Percentiles rank a stretch among this genome's conserved stretches.
Conservation (phyloP, 92 coral and sea anemone species). For the Metridium senile region DNA sequence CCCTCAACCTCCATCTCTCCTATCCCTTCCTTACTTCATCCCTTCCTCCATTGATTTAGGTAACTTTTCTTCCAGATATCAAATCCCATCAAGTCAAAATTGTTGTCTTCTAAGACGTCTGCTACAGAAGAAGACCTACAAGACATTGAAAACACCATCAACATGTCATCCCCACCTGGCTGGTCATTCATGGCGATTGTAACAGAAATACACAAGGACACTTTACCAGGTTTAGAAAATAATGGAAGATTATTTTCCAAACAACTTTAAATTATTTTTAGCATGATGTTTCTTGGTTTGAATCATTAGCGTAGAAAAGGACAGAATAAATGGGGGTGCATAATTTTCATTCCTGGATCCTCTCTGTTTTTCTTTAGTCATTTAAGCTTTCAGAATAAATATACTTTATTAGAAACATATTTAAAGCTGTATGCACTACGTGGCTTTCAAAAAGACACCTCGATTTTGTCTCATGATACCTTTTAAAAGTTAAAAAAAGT, state of each 20-base stretch:
- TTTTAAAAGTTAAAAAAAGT: too few species aligned
- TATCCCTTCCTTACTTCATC: neutral
- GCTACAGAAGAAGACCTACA: constrained; percentile 46
- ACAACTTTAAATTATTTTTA: neutral
- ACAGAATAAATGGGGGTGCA: too few species aligned
- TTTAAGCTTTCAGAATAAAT: too few species aligned
- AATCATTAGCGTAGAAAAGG: too few species aligned
- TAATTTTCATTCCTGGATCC: too few species aligned
- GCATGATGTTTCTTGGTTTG: too few species aligned
- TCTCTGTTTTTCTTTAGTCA: too few species aligned
- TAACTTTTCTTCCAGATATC: constrained; percentile 45
- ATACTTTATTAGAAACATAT: too few species aligned
- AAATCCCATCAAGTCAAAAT: constrained; percentile 59
- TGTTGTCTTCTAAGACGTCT: constrained; percentile 49
- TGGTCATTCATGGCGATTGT: constrained; percentile 60
- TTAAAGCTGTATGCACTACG: too few species aligned
- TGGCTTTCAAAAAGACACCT: too few species aligned
- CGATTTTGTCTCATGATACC: too few species aligned
- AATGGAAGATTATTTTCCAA: neutral
- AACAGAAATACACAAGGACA: constrained; percentile 27
- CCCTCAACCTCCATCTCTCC: too few species aligned
- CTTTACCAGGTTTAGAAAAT: constrained; percentile 64
- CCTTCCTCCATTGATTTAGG: neutral
- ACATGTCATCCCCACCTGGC: constrained; percentile 69
- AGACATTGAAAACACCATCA: constrained; percentile 36